A percentile compares a stretch with the other conserved stretches of the same genome.
phyloP scores from a whole-genome alignment of 2,888 invertebrate genomes.

The Pseudolycoriella hygida region DNA sequence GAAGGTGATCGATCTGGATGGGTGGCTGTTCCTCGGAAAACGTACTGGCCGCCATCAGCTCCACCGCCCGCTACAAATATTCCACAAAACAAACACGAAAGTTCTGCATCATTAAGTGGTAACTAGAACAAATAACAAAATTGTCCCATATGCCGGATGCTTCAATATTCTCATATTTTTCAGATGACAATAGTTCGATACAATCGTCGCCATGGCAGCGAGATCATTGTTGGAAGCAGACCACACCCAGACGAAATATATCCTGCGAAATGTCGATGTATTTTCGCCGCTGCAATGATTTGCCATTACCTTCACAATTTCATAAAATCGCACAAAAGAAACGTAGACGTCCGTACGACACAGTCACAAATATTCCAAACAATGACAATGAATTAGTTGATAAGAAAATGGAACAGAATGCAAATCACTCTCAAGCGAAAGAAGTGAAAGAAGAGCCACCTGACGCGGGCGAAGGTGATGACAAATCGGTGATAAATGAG shows the following conservation, averaged over 20 bases:
- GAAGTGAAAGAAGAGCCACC: background rate
- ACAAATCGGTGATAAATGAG: background rate
- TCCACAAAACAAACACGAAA: conserved; percentile 42
- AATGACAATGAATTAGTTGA: background rate
- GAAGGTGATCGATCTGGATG: conserved; percentile 71
- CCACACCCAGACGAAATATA: conserved; percentile 33
- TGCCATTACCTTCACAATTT: conserved; percentile 21
- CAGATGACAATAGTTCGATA: conserved; percentile 79
- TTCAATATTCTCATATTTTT: too few species aligned
- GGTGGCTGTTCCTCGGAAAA: conserved; percentile 79
- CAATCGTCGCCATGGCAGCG: conserved; percentile 84
- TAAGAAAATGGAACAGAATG: background rate
- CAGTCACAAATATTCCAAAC: background rate
- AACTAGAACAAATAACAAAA: too few species aligned
- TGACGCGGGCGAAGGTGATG: conserved; percentile 5
- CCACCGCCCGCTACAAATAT: conserved; percentile 3
- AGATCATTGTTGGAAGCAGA: conserved; percentile 79
- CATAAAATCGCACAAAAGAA: conserved; percentile 27
- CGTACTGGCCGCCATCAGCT: conserved; percentile 69
- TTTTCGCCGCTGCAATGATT: conserved; percentile 16
- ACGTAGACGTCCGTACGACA: conserved; percentile 43
- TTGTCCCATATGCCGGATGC: too few species aligned
- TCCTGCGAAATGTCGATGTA: conserved; percentile 44
- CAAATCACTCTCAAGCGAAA: background rate
- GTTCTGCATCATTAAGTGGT: conserved; percentile 69